Conservation (phyloP, 2,113 vertebrate species). For the Pluvianellus socialis region DNA sequence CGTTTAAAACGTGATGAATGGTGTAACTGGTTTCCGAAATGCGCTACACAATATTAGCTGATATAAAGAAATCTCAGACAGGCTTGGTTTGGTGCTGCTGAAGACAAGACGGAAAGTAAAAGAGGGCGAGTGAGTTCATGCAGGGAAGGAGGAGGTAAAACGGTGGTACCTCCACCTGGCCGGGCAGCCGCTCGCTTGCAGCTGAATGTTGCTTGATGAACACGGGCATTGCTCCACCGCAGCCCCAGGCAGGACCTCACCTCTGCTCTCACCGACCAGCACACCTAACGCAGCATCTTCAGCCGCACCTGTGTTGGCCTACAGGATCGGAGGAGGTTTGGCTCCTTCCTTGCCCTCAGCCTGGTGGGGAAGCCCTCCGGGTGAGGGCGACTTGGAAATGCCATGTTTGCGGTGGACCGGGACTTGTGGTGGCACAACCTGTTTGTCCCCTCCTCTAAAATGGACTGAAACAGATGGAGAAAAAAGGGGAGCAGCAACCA, state of each 20-base stretch:
- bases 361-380: neutral
- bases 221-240: neutral
- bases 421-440: neutral
- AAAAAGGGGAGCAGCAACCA: neutral
- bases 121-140: neutral
- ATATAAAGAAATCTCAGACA: neutral
- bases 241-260: constrained; percentile 34
- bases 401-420: neutral
- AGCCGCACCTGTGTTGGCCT: neutral
- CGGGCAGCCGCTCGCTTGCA: constrained; percentile 30
- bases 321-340: neutral
- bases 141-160: neutral
- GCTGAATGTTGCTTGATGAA: constrained; percentile 25
- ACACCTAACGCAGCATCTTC: neutral
- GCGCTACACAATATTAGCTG: neutral
- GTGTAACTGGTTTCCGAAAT: neutral
- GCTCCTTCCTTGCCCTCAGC: neutral
- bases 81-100: neutral
- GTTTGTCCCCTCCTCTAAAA: neutral
- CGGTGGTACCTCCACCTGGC: neutral
- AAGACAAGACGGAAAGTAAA: neutral
- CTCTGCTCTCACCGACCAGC: neutral
- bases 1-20: neutral
- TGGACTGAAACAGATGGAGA: neutral
- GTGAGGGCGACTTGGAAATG: neutral